A percentile compares a stretch with the other conserved stretches of the same genome.
Evolutionary conservation across 2,113 vertebrate genomes (phyloP).

Genomic region (Synodontis membranacea): DNA sequence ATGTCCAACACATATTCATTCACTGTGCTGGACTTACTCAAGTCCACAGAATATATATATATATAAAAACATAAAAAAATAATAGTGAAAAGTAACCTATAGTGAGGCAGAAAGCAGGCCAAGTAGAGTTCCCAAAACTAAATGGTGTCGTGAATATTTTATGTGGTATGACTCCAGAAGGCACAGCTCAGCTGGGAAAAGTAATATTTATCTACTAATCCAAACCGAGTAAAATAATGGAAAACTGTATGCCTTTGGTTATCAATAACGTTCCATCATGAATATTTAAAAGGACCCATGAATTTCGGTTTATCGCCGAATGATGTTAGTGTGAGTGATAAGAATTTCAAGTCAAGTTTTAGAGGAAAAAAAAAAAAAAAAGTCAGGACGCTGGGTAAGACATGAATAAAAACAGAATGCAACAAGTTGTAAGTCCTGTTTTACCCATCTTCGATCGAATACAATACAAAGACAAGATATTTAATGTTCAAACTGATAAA

Average conservation of each 20-base stretch:
- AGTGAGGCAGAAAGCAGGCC: conserved; percentile 1
- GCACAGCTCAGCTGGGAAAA: background rate
- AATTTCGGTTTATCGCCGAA: background rate
- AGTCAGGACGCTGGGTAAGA: too few relatives aligned
- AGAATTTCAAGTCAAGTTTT: background rate
- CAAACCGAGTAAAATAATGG: background rate
- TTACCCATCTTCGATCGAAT: too few relatives aligned
- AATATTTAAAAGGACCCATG: conserved; percentile 1
- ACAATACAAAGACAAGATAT: too few relatives aligned
- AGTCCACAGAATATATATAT: background rate
- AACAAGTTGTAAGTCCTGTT: too few relatives aligned
- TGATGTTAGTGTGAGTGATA: background rate
- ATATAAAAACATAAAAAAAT: background rate
- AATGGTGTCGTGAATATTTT: conserved; percentile 32
- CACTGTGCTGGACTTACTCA: background rate
- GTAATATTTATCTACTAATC: conserved; percentile 28
- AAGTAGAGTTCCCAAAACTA: background rate
- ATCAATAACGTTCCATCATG: conserved; percentile 3
- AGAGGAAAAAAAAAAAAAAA: too few relatives aligned
- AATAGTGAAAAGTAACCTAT: conserved; percentile 11
- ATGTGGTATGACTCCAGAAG: conserved; percentile 18
- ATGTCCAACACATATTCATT: background rate
- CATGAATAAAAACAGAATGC: too few relatives aligned
- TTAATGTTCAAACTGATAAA: too few relatives aligned
- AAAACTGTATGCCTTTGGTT: background rate